Conservation (phyloP, 2,797 vertebrate species). For the Cirrhinus molitorella region DNA sequence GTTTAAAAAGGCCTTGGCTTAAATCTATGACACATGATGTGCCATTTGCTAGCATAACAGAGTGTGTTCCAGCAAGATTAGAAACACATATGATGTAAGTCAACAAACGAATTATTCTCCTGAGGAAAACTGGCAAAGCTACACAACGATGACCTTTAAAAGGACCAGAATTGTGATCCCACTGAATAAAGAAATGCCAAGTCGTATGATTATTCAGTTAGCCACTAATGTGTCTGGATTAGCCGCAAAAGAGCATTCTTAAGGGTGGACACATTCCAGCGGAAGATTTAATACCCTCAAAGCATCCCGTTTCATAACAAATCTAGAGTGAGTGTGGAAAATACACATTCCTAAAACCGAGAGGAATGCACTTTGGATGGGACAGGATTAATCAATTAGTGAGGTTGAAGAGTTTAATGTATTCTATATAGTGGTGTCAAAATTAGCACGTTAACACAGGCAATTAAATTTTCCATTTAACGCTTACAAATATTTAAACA, state of each 20-base stretch:
- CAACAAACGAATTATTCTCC: conserved; percentile 2
- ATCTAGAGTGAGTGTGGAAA: conserved; percentile 9
- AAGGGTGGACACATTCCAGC: conserved; percentile 21
- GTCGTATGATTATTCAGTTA: conserved; percentile 1
- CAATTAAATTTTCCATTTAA: too few relatives aligned
- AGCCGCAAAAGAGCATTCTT: conserved; percentile 19
- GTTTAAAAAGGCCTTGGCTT: conserved; percentile 40
- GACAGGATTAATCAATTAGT: conserved; percentile 1
- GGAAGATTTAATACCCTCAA: conserved; percentile 11
- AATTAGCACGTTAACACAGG: too few relatives aligned
- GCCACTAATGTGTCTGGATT: conserved; percentile 6
- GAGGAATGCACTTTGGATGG: not conserved
- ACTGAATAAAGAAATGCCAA: conserved; percentile 13
- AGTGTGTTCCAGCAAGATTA: conserved; percentile 30
- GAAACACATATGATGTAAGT: conserved; percentile 12
- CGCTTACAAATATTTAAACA: too few relatives aligned
- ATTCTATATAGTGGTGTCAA: too few relatives aligned
- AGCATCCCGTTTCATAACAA: conserved; percentile 9
- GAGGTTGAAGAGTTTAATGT: not conserved
- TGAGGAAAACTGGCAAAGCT: not conserved
- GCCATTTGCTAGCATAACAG: conserved; percentile 23
- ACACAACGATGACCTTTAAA: conserved; percentile 19
- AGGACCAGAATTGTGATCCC: not conserved
- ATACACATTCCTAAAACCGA: not conserved
- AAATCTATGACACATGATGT: conserved; percentile 34